A percentile compares a stretch with the other conserved stretches of the same genome.
Evolutionary conservation across 2,113 vertebrate species (phyloP).

Genomic region (Phocoena phocoena): DNA sequence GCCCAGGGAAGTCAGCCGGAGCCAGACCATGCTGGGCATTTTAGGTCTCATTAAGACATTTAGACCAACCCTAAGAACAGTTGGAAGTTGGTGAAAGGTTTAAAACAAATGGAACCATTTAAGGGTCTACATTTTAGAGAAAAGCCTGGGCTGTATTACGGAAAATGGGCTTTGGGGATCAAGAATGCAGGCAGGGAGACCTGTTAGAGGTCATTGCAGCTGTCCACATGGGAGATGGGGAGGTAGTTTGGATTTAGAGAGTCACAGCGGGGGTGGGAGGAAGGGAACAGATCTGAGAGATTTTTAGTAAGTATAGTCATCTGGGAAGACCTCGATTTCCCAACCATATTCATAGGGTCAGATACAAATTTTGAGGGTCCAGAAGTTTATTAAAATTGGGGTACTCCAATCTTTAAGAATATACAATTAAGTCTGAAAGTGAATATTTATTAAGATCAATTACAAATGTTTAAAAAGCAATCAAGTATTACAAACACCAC

Average conservation of each 20-base stretch:
- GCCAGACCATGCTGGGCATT: not conserved
- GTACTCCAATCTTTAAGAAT: not conserved
- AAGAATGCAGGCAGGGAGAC: not conserved
- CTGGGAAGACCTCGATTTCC: not conserved
- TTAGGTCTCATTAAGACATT: not conserved
- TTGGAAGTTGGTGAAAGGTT: not conserved
- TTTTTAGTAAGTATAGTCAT: not conserved
- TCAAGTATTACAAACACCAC: not conserved
- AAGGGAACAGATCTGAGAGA: not conserved
- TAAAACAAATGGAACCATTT: slow-evolving; percentile 20
- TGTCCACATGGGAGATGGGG: accelerated
- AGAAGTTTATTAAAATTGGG: not conserved
- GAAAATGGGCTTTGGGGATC: not conserved
- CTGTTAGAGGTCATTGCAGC: not conserved
- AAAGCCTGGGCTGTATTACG: not conserved
- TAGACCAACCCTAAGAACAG: not conserved
- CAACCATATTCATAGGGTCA: not conserved
- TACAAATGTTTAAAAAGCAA: not conserved
- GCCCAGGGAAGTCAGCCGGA: not conserved
- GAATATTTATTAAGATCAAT: not conserved
- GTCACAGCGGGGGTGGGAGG: not conserved
- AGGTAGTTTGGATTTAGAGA: not conserved
- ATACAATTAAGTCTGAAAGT: not conserved
- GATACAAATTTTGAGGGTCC: not conserved
- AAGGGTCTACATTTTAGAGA: not conserved